These are phyloP conservation scores for Drosophila helvetica DNA, from an alignment of 2,888 invertebrate genomes.

Conservation along the genomic window DNA sequence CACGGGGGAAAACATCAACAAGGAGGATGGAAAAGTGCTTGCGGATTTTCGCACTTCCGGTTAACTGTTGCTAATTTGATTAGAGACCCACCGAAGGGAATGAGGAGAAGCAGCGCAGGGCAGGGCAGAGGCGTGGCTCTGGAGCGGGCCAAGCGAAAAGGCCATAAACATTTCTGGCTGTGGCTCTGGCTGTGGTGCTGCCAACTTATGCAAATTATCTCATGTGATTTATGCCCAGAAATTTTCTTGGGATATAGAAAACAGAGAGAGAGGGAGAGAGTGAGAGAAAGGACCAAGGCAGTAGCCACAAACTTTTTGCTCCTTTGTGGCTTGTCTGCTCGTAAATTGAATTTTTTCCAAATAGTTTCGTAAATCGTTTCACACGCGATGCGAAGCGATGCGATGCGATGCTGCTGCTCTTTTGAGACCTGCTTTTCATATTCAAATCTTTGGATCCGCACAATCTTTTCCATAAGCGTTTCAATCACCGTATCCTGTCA, in stretches of 20 bases:
- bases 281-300: not conserved
- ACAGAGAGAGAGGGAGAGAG: not conserved
- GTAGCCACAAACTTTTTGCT: conserved; percentile 30
- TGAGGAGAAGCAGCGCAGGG: not conserved
- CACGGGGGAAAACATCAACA: not conserved
- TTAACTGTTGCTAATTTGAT: conserved; percentile 83
- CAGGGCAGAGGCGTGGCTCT: not conserved
- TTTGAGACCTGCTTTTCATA: conserved; percentile 47
- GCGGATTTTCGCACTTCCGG: conserved; percentile 71
- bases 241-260: conserved; percentile 25
- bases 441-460: conserved; percentile 42
- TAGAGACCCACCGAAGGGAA: conserved; percentile 65
- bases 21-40: conserved; percentile 48
- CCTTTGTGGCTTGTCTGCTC: conserved; percentile 49
- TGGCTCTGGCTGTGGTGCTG: conserved; percentile 38
- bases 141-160: conserved; percentile 26
- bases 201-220: conserved; percentile 72
- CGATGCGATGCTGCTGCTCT: conserved; percentile 46
- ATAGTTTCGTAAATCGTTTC: conserved; percentile 60
- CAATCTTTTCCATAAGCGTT: conserved; percentile 32
- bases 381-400: conserved; percentile 43
- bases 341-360: conserved; percentile 39
- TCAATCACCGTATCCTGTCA: conserved; percentile 73
- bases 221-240: conserved; percentile 59
- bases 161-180: conserved; percentile 47